Conservation (phyloP, 2,113 vertebrate species). For the Pelecanoides urinatrix region DNA sequence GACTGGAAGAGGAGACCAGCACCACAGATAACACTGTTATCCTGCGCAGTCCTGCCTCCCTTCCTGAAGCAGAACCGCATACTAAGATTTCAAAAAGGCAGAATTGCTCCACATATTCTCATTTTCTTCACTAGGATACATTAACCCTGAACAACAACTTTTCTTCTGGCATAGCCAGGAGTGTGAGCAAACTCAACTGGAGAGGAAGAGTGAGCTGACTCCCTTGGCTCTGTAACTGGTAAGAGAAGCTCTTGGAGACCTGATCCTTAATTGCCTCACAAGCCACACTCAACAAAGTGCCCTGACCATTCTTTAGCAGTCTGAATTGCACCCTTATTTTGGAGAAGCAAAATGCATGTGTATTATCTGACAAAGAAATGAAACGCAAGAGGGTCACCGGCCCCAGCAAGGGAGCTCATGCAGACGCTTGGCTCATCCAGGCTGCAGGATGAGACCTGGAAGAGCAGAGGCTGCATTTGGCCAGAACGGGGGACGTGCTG, state of each 20-base stretch:
- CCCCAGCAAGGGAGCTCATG: not conserved
- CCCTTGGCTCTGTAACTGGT: not conserved
- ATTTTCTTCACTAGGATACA: not conserved
- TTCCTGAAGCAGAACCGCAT: not conserved
- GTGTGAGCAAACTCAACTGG: not conserved
- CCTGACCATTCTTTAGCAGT: not conserved
- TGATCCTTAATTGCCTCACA: not conserved
- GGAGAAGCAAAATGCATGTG: not conserved
- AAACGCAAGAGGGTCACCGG: not conserved
- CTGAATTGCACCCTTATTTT: not conserved
- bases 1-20: not conserved
- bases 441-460: not conserved
- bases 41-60: not conserved
- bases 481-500: too few species aligned
- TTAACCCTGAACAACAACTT: not conserved
- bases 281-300: not conserved
- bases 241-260: not conserved
- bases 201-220: not conserved
- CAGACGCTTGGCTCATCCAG: not conserved
- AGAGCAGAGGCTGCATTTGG: not conserved
- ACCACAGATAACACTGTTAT: fast-evolving
- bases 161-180: not conserved
- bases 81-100: not conserved
- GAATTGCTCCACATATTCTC: not conserved
- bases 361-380: not conserved